These are phyloP conservation scores for Drosophila serrata DNA, from an alignment of 1,140 invertebrate genomes.

Conservation along the genomic window DNA sequence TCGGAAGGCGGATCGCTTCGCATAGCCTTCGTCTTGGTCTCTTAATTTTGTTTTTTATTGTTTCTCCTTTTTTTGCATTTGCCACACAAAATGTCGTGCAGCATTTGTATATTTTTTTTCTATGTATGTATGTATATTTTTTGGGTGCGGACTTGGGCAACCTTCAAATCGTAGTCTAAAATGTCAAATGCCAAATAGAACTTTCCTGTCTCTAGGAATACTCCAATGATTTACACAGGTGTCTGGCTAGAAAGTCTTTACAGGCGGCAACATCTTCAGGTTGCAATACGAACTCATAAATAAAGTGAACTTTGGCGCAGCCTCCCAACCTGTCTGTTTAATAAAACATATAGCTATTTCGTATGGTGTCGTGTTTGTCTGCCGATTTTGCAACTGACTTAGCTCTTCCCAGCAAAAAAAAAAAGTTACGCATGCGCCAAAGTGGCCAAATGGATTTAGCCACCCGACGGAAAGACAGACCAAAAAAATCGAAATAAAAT, in stretches of 20 bases:
- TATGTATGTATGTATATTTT: neutral
- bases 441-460: conserved; percentile 41
- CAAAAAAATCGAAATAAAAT: conserved; percentile 44
- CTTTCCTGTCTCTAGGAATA: conserved; percentile 51
- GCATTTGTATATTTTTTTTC: conserved; percentile 24
- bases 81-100: conserved; percentile 70
- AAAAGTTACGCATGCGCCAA: conserved; percentile 53
- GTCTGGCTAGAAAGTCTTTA: conserved; percentile 36
- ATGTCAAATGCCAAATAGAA: conserved; percentile 72
- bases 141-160: conserved; percentile 68
- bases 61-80: conserved; percentile 38
- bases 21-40: conserved; percentile 51
- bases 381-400: conserved; percentile 44
- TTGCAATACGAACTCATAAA: conserved; percentile 42
- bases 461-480: conserved; percentile 20
- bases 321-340: conserved; percentile 8
- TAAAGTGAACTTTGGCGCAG: conserved; percentile 51
- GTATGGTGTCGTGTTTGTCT: conserved; percentile 37
- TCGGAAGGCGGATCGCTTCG: conserved; percentile 46
- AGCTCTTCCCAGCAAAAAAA: conserved; percentile 35
- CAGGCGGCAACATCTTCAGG: conserved; percentile 25
- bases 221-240: neutral
- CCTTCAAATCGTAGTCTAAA: conserved; percentile 63
- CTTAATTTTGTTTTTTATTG: conserved; percentile 43
- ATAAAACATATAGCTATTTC: conserved; percentile 47